Conservation (phyloP, 2,797 vertebrate species). For the Channallabes apus region DNA sequence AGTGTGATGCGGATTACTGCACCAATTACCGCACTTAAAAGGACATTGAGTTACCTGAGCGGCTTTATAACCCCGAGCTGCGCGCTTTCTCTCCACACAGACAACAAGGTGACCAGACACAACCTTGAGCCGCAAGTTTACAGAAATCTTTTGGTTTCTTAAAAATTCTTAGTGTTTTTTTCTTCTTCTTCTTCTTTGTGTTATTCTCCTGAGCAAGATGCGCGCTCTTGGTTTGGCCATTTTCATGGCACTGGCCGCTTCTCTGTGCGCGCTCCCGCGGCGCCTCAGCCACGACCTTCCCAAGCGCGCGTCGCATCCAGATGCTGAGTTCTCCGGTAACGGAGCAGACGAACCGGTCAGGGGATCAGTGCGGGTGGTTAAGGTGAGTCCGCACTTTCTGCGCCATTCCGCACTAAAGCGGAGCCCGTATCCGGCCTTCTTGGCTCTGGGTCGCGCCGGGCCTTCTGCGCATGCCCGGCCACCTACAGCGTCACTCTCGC, state of each 20-base stretch:
- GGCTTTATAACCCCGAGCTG: constrained; percentile 61
- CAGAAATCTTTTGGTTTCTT: background rate
- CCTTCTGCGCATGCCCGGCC: constrained; percentile 42
- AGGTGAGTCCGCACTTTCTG: constrained; percentile 61
- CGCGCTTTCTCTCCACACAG: constrained; percentile 46
- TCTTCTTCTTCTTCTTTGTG: background rate
- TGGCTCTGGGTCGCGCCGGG: constrained; percentile 68
- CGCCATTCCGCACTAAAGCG: constrained; percentile 56
- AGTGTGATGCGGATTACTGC: constrained; percentile 67
- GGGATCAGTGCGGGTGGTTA: constrained; percentile 70
- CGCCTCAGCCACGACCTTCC: constrained; percentile 45
- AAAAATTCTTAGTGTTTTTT: background rate
- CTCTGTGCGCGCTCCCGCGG: constrained; percentile 61
- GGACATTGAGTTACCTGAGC: constrained; percentile 54
- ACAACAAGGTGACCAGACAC: constrained; percentile 75
- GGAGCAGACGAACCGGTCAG: constrained; percentile 61
- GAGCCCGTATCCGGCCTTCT: constrained; percentile 70
- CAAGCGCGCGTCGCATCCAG: constrained; percentile 44
- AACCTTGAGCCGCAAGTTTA: constrained; percentile 69
- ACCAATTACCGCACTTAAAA: constrained; percentile 60
- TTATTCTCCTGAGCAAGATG: constrained; percentile 57
- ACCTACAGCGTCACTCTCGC: constrained; percentile 53
- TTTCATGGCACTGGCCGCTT: constrained; percentile 49
- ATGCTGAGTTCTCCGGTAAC: constrained; percentile 69
- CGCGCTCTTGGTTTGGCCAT: constrained; percentile 52